These are phyloP conservation scores for Ivindomyrus marchei DNA, from an alignment of 2,113 vertebrate species.

Conservation along the genomic window DNA sequence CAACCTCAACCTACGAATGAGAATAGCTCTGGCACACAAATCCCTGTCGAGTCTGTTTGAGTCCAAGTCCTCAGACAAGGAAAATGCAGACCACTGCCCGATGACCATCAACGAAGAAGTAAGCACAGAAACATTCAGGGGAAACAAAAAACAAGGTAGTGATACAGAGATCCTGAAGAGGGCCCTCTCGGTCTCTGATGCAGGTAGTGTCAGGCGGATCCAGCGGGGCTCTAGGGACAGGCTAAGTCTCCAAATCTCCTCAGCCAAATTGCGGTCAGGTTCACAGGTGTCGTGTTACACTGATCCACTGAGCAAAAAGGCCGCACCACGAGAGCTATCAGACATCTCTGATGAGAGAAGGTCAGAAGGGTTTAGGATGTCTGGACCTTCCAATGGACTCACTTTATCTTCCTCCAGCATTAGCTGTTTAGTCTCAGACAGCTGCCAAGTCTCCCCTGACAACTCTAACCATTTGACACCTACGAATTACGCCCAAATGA, in stretches of 20 bases:
- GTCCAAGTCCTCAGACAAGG: constrained; percentile 59
- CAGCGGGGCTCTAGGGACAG: constrained; percentile 21
- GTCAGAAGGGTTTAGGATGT: constrained; percentile 27
- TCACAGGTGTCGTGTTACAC: constrained; percentile 26
- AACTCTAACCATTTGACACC: constrained; percentile 45
- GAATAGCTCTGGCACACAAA: constrained; percentile 65
- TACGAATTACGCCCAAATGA: constrained; percentile 31
- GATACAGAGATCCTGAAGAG: constrained; percentile 52
- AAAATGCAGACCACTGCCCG: constrained; percentile 43
- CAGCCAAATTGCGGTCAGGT: not conserved
- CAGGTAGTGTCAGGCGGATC: not conserved
- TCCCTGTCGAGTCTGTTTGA: constrained; percentile 73
- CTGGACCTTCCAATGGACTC: constrained; percentile 38
- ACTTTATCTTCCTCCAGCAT: constrained; percentile 33
- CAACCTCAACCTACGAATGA: constrained; percentile 58
- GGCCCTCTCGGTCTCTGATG: constrained; percentile 34
- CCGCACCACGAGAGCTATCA: constrained; percentile 19
- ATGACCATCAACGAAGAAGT: constrained; percentile 54
- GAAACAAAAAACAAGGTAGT: constrained; percentile 53
- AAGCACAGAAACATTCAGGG: constrained; percentile 56
- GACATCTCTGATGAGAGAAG: constrained; percentile 31
- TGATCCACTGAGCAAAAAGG: constrained; percentile 28
- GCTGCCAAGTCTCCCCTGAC: constrained; percentile 36
- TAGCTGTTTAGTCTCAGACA: constrained; percentile 35
- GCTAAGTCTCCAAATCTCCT: constrained; percentile 19